Evolutionary conservation across 1,140 invertebrate genomes (phyloP).

Genomic region (Phenacoccus solenopsis): DNA sequence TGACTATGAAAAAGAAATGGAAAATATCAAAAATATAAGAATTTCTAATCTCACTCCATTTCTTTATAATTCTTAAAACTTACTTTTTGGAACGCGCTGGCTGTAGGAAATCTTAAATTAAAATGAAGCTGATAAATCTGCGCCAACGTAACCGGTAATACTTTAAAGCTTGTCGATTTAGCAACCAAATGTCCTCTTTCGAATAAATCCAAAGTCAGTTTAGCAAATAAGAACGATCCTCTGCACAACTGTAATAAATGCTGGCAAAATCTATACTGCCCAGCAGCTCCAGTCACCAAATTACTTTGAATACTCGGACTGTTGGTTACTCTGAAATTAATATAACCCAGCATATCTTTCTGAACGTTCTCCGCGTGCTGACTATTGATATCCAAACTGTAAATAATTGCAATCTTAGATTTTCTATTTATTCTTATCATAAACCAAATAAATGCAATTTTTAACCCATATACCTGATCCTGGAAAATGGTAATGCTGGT

Average conservation of each 20-base stretch:
- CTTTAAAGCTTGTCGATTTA: conserved; percentile 85
- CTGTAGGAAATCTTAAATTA: conserved; percentile 82
- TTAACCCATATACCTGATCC: conserved; percentile 33
- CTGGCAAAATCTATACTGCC: conserved; percentile 52
- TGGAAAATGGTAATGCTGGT: conserved; percentile 63
- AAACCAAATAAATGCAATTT: no score
- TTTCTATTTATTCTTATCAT: no score
- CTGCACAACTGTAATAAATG: conserved; percentile 69
- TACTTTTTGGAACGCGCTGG: conserved; percentile 78
- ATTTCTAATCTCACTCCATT: conserved; percentile 30
- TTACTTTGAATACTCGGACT: conserved; percentile 71
- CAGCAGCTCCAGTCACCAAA: conserved; percentile 49
- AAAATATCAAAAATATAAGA: not conserved
- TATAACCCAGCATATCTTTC: conserved; percentile 75
- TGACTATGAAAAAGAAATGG: not conserved
- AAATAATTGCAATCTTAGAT: conserved; percentile 20
- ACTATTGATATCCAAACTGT: conserved; percentile 46
- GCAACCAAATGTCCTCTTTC: conserved; percentile 84
- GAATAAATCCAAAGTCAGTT: conserved; percentile 84
- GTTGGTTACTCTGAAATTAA: conserved; percentile 63
- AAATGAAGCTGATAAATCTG: conserved; percentile 90
- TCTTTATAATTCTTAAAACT: conserved; percentile 42
- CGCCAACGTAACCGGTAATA: conserved; percentile 76
- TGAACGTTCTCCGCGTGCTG: conserved; percentile 53
- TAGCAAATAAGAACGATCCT: conserved; percentile 84